Base-by-base conservation (phyloP, 2,888 invertebrate genomes). In the Pherbina coryleti region DNA sequence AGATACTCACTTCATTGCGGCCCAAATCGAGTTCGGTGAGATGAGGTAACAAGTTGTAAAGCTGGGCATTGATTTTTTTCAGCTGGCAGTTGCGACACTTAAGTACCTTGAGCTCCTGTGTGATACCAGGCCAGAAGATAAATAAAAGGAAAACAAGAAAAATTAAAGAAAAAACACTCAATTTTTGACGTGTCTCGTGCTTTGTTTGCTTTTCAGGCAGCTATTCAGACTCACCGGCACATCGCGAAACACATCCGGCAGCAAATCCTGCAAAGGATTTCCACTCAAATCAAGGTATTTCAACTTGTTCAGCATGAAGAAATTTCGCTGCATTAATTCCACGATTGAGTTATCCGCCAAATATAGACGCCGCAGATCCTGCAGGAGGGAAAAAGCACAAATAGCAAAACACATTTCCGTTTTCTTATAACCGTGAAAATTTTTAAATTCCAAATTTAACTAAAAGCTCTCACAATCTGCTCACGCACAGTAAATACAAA, bases 231-330 rank as follows among this genome's bases (percentile, higher is more conserved):
- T 90, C 88, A 92, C 92, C 89, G 91, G 91, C 82, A 92, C 90
- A 89, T 95, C 95, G 86, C 94, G 94, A 89, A 95, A 95, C 69
- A 94, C 94, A 90, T 95, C 95, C 11, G 95, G 95, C 85, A 93
- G 93, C 78, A 96, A 91, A 85, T 95, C 94, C 72, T 91, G 90
- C 71, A 96, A 89, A 67, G 93, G 93, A 90, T 96, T 96, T 82
- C 93, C 92, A 88, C 95, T 95, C 82, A 96, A 90, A 89, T 95
- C 94, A 81, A 96, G 91, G 86, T 92, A 91, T 84, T 92, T 92
- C 81, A 96, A 91, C 86, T 94, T 94, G 70, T 92, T 93, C 76
- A 96, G 90, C 91, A 93, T 94, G 84, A 94, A 92, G 88, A 95
- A 95, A 75, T 94, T 91, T 84, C 94, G 91, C 76, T 95, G 93